Percentiles rank a stretch among this genome's conserved stretches.
phyloP scores from a whole-genome alignment of 2,797 vertebrate species.

The Leptodactylus fallax region DNA sequence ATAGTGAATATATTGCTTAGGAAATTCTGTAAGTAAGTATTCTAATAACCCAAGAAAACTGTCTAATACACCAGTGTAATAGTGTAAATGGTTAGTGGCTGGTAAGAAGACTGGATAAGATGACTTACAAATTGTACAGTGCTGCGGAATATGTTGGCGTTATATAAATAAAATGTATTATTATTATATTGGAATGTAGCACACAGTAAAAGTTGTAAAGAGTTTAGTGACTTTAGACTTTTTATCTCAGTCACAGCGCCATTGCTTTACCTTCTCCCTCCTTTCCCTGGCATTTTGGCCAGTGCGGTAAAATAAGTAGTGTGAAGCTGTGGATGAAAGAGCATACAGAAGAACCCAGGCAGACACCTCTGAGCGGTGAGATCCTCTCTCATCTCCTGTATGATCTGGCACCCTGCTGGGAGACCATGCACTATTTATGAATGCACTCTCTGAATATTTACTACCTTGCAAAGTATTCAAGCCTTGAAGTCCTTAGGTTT shows the following conservation, averaged over 20 bases:
- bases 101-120: neutral
- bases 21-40: too few species aligned
- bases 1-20: too few species aligned
- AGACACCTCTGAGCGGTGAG: slow-evolving; percentile 69
- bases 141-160: too few species aligned
- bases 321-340: slow-evolving; percentile 59
- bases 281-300: slow-evolving; percentile 45
- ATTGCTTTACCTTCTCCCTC: neutral
- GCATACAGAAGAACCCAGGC: slow-evolving; percentile 65
- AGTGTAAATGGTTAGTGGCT: neutral
- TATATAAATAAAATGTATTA: too few species aligned
- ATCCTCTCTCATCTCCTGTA: slow-evolving; percentile 72
- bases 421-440: slow-evolving; percentile 75
- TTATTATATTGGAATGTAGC: neutral
- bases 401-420: slow-evolving; percentile 71
- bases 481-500: slow-evolving; percentile 57
- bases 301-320: slow-evolving; percentile 55
- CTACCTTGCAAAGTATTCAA: slow-evolving; percentile 62
- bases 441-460: slow-evolving; percentile 75
- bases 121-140: too few species aligned
- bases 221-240: slow-evolving; percentile 31
- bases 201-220: slow-evolving; percentile 4
- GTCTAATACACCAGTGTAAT: neutral
- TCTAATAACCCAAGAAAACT: too few species aligned
- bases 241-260: neutral